Conservation (phyloP, 2,113 vertebrate species). For the Otus sunia region DNA sequence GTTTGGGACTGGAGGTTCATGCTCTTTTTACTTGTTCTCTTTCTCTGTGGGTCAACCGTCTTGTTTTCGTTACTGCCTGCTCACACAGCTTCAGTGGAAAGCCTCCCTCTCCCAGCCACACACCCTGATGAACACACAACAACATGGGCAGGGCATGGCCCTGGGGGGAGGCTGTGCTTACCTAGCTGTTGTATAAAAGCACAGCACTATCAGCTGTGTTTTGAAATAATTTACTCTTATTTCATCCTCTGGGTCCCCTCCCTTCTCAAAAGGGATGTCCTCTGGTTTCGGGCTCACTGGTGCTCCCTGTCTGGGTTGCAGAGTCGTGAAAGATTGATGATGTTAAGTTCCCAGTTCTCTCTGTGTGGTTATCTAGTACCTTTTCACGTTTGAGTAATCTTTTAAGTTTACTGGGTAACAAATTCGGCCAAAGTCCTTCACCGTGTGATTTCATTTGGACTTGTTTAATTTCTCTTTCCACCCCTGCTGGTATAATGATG, state of each 20-base stretch:
- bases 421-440: neutral
- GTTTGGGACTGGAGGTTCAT: neutral
- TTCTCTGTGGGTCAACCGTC: neutral
- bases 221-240: neutral
- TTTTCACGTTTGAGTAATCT: neutral
- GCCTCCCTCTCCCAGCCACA: neutral
- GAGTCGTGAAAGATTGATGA: neutral
- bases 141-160: neutral
- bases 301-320: neutral
- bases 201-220: neutral
- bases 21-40: neutral
- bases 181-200: neutral
- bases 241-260: neutral
- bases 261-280: neutral
- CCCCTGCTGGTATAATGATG: neutral
- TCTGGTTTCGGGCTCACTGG: accelerated
- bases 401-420: neutral
- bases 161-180: neutral
- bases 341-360: neutral
- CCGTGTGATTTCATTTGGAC: neutral
- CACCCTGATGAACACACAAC: neutral
- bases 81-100: neutral
- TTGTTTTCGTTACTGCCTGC: neutral
- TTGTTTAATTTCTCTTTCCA: neutral
- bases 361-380: neutral